Base-by-base conservation (phyloP, 2,888 invertebrate genomes). In the Drosophila yooni region DNA sequence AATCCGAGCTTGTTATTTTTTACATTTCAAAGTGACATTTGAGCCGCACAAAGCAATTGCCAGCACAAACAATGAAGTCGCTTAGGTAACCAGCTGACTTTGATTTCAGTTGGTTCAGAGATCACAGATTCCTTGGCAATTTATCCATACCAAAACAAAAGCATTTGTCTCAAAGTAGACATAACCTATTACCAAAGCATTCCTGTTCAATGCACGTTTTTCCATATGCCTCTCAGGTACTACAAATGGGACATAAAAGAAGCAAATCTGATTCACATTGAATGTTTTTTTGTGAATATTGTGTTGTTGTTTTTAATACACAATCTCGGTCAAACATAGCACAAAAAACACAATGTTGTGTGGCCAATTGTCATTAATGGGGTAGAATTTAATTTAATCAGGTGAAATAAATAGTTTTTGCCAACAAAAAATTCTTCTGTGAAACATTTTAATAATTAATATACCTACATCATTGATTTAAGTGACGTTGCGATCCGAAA, bases 1-100 rank as follows among this genome's bases (percentile, higher is more conserved):
- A 40, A 48, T 54, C 40, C 43, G n/a, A 53, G 70, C 70, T 80
- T 73, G 73, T 75, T 75, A 76, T 75, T 72, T 75, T 70, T 67
- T 43, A 34, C 58, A 52, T 63, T 68, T 65, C 67, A 60, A 56
- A 51, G 21, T 51, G 66, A 51, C n/a, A 51, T 43, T 68, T n/a
- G 29, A 57, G 50, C 34, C 25, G 40, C 58, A 66, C 61, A 73
- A 77, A 65, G 53, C 59, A 58, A 52, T 50, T 66, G 58, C 13
- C 46, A 59, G 21, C 50, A 58, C 62, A 61, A 36, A 48, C 43
- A 54, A 31, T 34, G 31, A 51, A 34, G 63, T 81, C 38, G 72
- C 38, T 53, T 43, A 67, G 72, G 75, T 21, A 65, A 83, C 83
- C 29, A 57, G 61, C 40, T 36, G 61, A 53, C 66, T 69, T 66